Evolutionary conservation across 1,140 invertebrate species (phyloP).

Genomic region (Hycleus phaleratus): DNA sequence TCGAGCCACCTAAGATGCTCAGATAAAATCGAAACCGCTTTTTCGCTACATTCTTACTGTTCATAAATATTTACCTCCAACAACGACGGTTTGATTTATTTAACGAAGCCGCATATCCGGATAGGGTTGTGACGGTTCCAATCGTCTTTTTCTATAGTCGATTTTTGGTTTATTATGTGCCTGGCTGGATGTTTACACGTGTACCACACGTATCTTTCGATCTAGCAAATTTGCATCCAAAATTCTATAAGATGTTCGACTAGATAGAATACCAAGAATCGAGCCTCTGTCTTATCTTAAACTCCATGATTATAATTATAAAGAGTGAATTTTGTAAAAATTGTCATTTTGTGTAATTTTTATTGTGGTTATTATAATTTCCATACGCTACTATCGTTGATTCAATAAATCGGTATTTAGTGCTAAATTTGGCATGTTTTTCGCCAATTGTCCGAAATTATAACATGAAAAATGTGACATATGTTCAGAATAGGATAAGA

Average conservation of each 20-base stretch:
- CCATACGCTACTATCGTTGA: no score
- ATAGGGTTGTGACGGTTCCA: neutral
- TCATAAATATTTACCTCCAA: slow-evolving; percentile 24
- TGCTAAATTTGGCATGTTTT: no score
- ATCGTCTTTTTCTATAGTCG: neutral
- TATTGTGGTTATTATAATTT: no score
- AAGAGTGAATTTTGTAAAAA: no score
- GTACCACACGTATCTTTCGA: slow-evolving; percentile 15
- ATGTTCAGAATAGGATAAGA: slow-evolving; percentile 28
- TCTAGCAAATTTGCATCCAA: neutral
- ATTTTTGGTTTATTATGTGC: slow-evolving; percentile 19
- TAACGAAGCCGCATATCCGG: slow-evolving; percentile 20
- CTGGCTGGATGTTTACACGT: slow-evolving; percentile 16
- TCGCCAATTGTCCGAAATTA: no score
- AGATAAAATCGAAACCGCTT: slow-evolving; percentile 22
- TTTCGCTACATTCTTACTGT: slow-evolving; percentile 22
- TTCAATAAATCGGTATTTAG: no score
- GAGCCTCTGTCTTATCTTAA: no score
- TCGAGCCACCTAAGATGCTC: slow-evolving; percentile 18
- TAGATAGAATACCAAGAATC: no score
- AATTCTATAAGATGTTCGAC: no score
- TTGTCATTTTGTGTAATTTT: no score
- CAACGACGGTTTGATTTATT: slow-evolving; percentile 24
- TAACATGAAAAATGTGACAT: slow-evolving; percentile 18
- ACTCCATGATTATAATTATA: no score